phyloP scores from a whole-genome alignment of 2,888 invertebrate species.

The Papilio gigon region DNA sequence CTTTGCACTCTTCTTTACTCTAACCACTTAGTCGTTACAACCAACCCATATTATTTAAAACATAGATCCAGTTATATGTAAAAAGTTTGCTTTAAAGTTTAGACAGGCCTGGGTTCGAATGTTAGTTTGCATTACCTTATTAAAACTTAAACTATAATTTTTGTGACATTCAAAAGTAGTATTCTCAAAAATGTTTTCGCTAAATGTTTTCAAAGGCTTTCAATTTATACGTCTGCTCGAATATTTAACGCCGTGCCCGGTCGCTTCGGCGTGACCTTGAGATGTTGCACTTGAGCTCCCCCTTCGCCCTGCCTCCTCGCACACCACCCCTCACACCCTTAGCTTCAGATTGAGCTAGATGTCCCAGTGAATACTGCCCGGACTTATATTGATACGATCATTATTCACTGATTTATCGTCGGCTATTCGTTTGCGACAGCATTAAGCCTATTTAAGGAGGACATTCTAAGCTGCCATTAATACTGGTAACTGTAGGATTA shows the following conservation, averaged over 20 bases:
- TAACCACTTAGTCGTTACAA: not conserved
- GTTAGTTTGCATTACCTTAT: not conserved
- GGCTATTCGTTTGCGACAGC: not conserved
- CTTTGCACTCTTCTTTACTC: not conserved
- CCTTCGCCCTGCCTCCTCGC: constrained; percentile 43
- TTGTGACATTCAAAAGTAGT: not conserved
- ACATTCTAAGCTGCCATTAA: not conserved
- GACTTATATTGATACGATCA: constrained; percentile 33
- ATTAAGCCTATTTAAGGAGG: constrained; percentile 3
- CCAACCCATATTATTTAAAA: not conserved
- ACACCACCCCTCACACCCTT: constrained; percentile 42
- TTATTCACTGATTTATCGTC: constrained; percentile 38
- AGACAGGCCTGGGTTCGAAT: not conserved
- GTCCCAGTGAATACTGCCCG: constrained; percentile 44
- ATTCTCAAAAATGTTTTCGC: not conserved
- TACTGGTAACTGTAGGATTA: not conserved
- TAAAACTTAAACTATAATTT: not conserved
- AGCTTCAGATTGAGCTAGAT: constrained; percentile 30
- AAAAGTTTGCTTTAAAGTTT: not conserved
- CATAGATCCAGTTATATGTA: not conserved
- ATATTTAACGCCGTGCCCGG: constrained; percentile 18
- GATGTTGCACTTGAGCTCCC: constrained; percentile 63
- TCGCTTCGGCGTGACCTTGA: constrained; percentile 65
- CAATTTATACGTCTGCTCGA: constrained; percentile 14
- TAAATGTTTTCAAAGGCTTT: constrained; percentile 1